Percentiles rank a stretch among this genome's conserved stretches.
phyloP scores from a whole-genome alignment of 2,888 invertebrate genomes.

The Eilema griseolum region DNA sequence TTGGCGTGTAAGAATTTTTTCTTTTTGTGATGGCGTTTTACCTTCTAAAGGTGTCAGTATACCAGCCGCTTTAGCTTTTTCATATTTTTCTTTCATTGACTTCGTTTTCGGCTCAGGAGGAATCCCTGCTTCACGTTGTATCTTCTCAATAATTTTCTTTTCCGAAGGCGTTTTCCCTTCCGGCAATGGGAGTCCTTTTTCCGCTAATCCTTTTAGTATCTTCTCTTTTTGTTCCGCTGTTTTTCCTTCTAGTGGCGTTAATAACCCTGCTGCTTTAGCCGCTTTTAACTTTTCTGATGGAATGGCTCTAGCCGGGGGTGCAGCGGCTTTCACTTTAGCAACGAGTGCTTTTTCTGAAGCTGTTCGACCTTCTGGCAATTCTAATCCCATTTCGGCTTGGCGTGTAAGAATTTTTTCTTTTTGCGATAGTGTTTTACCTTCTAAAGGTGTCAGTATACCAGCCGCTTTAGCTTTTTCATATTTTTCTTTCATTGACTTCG shows the following conservation, averaged over 20 bases:
- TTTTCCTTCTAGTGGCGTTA: conserved; percentile 26
- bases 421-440: conserved; percentile 4
- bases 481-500: conserved; percentile 23
- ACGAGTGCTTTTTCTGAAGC: conserved; percentile 11
- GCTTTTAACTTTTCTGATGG: conserved; percentile 39
- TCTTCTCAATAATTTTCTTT: conserved; percentile 22
- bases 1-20: neutral
- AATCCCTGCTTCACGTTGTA: conserved; percentile 28
- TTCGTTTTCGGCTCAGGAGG: conserved; percentile 48
- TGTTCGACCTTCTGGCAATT: conserved; percentile 17
- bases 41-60: conserved; percentile 58
- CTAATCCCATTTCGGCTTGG: conserved; percentile 20
- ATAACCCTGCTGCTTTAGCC: conserved; percentile 50
- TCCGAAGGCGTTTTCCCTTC: conserved; percentile 29
- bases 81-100: conserved; percentile 51
- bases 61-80: conserved; percentile 54
- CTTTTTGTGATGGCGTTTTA: conserved; percentile 33
- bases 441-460: conserved; percentile 9
- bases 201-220: conserved; percentile 21
- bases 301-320: neutral
- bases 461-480: conserved; percentile 15
- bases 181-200: conserved; percentile 24
- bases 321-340: conserved; percentile 34
- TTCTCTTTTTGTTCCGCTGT: conserved; percentile 24
- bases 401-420: conserved; percentile 24